phyloP scores from a whole-genome alignment of 2,113 vertebrate species.

The Peromyscus maniculatus region DNA sequence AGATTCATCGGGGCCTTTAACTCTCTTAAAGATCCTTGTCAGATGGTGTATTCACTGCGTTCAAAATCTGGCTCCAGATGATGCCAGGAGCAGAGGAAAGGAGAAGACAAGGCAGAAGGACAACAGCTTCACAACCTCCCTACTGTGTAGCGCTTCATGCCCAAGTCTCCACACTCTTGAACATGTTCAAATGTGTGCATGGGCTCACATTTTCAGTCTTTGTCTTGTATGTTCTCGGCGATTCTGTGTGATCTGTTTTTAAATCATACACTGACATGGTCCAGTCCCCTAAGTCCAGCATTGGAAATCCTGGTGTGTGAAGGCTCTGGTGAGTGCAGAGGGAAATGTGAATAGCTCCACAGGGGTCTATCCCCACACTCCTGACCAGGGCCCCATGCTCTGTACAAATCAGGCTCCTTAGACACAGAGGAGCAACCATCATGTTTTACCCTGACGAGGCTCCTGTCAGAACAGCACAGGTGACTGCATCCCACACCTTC shows the following conservation, averaged over 20 bases:
- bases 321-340: not conserved
- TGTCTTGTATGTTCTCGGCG: not conserved
- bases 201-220: not conserved
- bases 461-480: not conserved
- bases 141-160: not conserved
- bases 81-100: not conserved
- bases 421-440: not conserved
- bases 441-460: not conserved
- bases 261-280: not conserved
- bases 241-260: not conserved
- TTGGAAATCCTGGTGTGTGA: not conserved
- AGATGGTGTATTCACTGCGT: not conserved
- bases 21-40: not conserved
- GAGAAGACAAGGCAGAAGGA: not conserved
- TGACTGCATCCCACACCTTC: not conserved
- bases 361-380: not conserved
- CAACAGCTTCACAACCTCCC: not conserved
- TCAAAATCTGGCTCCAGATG: not conserved
- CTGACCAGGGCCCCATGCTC: not conserved
- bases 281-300: not conserved
- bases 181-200: not conserved
- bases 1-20: not conserved
- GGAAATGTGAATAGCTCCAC: not conserved
- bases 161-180: not conserved
- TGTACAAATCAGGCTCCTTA: not conserved